Evolutionary conservation across 2,888 invertebrate genomes (phyloP), one percentile per base, ranked within the genome.

Genomic region (Microplitis deprimator): DNA sequence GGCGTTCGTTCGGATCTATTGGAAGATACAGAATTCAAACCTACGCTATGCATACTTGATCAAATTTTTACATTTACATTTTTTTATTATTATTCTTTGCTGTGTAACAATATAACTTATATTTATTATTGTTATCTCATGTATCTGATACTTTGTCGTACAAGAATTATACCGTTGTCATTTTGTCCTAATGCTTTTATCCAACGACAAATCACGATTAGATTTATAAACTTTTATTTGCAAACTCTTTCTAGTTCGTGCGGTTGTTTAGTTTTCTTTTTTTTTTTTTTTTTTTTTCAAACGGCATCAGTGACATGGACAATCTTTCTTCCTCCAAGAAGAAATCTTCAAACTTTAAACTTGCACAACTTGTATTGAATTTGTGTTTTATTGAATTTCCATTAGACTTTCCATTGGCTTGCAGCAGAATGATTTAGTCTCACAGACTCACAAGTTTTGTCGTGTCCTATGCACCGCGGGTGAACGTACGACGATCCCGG

Each of bases 401-500:
- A 41, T 50, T 50, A 50, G 13, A 50, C 50, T 50, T 50, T 50
- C 50, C 50, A 50, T 50, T 50, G 50, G 13, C 8, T 13, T 50
- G 50, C 10, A 50, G 10, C 8, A 50, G 5, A 13, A 50, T 13
- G 13, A 50, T 50, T 29, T 29, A 29, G 29, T 29, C 29, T 29
- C 29, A 4, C 3, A 50, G 7, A 1, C 50, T 50, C 50, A 13
- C 50, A 50, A 50, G 50, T 50, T 8, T 50, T 50, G 50, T 38
- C 70, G 16, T 39, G 70, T 70, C 73, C 73, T 59, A 72, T 70
- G 68, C 68, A 39, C 64, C 20, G 40, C 65, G 73, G 77, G 77
- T 77, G 77, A 77, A 77, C 50, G 77, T 77, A 77, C 77, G 69
- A 77, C 68, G 73, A 73, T 73, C 65, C 65, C 73, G 16, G 68